These are phyloP conservation scores for Athene noctua DNA, from an alignment of 2,113 vertebrate species.

Conservation along the genomic window DNA sequence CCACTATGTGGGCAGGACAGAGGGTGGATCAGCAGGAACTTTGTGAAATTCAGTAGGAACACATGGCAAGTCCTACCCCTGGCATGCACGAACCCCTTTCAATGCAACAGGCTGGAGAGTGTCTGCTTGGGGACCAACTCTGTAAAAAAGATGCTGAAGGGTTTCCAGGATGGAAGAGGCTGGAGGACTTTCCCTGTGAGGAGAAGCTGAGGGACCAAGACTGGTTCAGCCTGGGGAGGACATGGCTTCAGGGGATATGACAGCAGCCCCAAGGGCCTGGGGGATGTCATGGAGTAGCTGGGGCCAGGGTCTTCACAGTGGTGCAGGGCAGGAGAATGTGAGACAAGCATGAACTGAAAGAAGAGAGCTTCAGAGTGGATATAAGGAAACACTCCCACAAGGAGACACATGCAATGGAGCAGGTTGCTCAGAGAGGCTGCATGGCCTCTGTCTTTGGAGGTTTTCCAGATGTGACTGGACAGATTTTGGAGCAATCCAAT, in stretches of 20 bases:
- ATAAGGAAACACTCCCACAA: background rate
- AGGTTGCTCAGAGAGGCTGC: background rate
- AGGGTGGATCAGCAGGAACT: background rate
- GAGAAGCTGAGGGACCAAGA: background rate
- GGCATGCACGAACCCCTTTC: background rate
- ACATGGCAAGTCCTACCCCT: background rate
- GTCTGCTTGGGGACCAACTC: background rate
- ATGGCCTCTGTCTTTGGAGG: background rate
- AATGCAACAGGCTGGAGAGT: background rate
- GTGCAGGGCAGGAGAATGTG: background rate
- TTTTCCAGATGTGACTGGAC: background rate
- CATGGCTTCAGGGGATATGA: background rate
- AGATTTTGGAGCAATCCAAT: background rate
- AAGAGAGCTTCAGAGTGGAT: background rate
- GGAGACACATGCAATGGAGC: background rate
- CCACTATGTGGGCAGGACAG: background rate
- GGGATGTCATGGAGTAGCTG: background rate
- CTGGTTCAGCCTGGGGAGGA: background rate
- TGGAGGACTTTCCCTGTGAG: background rate
- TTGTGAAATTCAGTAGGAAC: background rate
- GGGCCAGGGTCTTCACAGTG: background rate
- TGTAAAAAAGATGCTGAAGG: background rate
- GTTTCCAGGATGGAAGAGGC: background rate
- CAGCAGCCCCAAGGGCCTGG: rapidly evolving
- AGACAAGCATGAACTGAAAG: background rate